phyloP scores from a whole-genome alignment of 2,797 vertebrate genomes.

The Alauda arvensis region DNA sequence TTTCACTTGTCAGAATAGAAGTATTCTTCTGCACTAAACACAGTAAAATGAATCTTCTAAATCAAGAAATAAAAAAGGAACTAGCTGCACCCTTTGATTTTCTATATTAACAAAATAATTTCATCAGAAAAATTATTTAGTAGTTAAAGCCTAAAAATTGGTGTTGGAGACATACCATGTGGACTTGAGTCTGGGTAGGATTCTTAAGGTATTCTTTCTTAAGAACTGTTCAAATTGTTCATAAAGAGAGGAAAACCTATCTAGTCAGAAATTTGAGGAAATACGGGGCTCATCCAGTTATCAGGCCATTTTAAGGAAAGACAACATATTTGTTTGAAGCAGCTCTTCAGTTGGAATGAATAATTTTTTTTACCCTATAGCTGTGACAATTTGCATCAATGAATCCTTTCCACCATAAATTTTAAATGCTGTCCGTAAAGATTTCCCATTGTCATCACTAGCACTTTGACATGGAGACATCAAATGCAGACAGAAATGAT shows the following conservation, averaged over 20 bases:
- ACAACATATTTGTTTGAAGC: background rate
- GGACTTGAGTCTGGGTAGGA: background rate
- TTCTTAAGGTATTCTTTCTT: background rate
- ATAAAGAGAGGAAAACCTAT: background rate
- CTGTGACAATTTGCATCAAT: background rate
- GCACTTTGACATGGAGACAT: background rate
- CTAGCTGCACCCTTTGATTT: background rate
- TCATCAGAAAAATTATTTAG: background rate
- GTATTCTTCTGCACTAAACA: background rate
- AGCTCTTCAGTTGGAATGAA: background rate
- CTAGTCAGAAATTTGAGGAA: background rate
- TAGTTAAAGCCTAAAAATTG: background rate
- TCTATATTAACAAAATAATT: background rate
- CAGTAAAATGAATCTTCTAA: background rate
- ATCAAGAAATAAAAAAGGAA: background rate
- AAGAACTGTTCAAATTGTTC: background rate
- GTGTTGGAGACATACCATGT: background rate
- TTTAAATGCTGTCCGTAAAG: background rate
- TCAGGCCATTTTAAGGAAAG: background rate
- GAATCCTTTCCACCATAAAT: background rate
- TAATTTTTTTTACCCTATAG: accelerated
- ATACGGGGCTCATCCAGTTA: background rate
- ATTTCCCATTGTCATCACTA: background rate
- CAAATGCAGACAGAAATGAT: background rate
- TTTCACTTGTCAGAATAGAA: background rate